These are phyloP conservation scores for Lordiphosa fenestrarum DNA, from an alignment of 2,888 invertebrate species.

Conservation along the genomic window DNA sequence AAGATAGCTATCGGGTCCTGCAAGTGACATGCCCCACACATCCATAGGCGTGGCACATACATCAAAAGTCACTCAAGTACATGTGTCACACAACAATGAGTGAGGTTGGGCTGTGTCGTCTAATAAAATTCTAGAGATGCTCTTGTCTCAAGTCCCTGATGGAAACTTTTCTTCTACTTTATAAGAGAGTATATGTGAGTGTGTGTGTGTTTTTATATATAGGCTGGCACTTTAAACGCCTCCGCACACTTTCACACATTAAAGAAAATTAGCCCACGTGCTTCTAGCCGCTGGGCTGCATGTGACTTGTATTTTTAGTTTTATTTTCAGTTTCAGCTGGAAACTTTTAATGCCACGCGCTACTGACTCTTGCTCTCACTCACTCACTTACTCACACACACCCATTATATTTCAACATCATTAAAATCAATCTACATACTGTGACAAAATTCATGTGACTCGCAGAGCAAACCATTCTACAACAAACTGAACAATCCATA, in stretches of 20 bases:
- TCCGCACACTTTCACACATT: slow-evolving; percentile 28
- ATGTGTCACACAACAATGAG: slow-evolving; percentile 34
- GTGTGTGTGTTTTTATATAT: slow-evolving; percentile 1
- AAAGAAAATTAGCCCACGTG: slow-evolving; percentile 10
- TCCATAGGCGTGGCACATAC: slow-evolving; percentile 38
- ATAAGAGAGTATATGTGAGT: neutral
- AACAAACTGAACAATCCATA: neutral
- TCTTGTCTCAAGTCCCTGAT: slow-evolving; percentile 8
- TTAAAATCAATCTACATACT: slow-evolving; percentile 67
- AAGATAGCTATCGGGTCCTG: slow-evolving; percentile 33
- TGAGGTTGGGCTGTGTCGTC: slow-evolving; percentile 7
- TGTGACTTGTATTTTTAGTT: slow-evolving; percentile 37
- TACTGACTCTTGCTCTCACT: slow-evolving; percentile 19
- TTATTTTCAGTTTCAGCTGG: slow-evolving; percentile 29
- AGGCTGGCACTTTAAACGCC: slow-evolving; percentile 8
- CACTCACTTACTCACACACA: slow-evolving; percentile 10
- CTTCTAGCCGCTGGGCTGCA: slow-evolving; percentile 23
- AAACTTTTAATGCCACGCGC: slow-evolving; percentile 38
- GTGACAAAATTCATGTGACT: slow-evolving; percentile 70
- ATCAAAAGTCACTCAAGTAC: slow-evolving; percentile 54
- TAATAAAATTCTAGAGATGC: slow-evolving; percentile 11
- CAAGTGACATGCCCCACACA: slow-evolving; percentile 33
- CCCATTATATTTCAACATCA: slow-evolving; percentile 31
- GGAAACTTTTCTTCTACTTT: slow-evolving; percentile 2
- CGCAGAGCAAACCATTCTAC: slow-evolving; percentile 2